Base-by-base conservation (phyloP, 2,888 invertebrate genomes). In the Tetheella fluctuosa region DNA sequence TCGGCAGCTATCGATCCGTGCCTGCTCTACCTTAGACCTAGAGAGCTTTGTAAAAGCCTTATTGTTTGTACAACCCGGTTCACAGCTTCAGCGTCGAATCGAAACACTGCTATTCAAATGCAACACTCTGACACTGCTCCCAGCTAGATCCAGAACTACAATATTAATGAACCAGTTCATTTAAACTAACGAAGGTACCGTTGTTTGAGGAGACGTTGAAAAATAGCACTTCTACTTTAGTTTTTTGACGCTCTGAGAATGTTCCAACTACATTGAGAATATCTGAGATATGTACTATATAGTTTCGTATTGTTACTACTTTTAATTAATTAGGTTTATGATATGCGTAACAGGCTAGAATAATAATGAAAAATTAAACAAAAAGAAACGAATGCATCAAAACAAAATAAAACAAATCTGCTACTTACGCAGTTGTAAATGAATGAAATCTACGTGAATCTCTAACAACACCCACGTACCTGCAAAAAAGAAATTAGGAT, bases 391-490 rank as follows among this genome's bases (percentile, higher is more conserved):
- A 69, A 66, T 63, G 68, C 69, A 68, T 55, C 61, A 73, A 76
- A 72, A 69, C 63, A 77, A 85, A 81, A 79, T 74, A 83, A 84
- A 84, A 80, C 71, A 82, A 84, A 79, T 81, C 82, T 80, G 78
- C 85, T 88, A 91, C 91, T 91, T 89, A 91, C 90, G 83, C 83
- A 86, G 79, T 83, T 70, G 69, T 69, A 79, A 85, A 84, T 80
- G 77, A 83, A 86, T 80, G 80, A 83, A 79, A 86, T 81, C 79
- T 84, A 87, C 78, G 79, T 84, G 77, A 81, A 84, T 87, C 85
- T 87, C 82, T 89, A 87, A 81, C 85, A 84, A 86, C 85, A 84
- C 80, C 81, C 82, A 92, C 92, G 83, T 92, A 92, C 92, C 91
- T 91, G 90, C 1, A 84, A 89, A 80, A 60, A 66, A 79, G 80